These are phyloP conservation scores for Stictonetta naevosa DNA, from an alignment of 2,113 vertebrate genomes.

Conservation along the genomic window DNA sequence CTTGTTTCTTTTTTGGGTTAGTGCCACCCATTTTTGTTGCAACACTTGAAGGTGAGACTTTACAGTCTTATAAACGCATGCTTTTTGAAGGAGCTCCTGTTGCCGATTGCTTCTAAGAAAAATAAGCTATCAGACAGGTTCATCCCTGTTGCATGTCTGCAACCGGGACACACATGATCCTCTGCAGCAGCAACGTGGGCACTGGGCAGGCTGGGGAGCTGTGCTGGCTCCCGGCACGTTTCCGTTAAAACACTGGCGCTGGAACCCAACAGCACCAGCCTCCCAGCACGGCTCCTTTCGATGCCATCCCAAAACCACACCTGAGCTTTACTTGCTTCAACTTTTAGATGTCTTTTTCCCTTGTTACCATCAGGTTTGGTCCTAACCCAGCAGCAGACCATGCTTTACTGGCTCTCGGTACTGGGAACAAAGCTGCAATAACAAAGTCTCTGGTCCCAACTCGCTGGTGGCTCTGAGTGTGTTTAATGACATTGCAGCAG, in stretches of 20 bases:
- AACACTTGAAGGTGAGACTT: slow-evolving; percentile 6
- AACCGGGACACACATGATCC: accelerated
- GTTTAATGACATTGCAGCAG: accelerated
- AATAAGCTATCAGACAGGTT: background rate
- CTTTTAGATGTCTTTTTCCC: background rate
- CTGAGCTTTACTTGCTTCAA: too few species aligned
- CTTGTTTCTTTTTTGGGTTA: background rate
- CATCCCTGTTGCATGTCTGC: background rate
- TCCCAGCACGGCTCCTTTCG: background rate
- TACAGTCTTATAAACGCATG: background rate
- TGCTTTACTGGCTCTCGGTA: accelerated
- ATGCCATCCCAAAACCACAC: accelerated
- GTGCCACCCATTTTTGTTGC: background rate
- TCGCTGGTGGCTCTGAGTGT: background rate
- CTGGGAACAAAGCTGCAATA: accelerated
- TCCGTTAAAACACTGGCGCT: accelerated
- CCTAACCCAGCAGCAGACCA: background rate
- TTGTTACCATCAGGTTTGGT: accelerated
- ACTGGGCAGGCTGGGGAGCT: background rate
- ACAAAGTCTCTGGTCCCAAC: background rate
- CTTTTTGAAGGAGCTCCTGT: background rate
- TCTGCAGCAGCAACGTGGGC: background rate
- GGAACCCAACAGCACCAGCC: accelerated
- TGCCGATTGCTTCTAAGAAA: background rate
- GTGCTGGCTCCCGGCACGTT: too few species aligned